These are phyloP conservation scores for Pedionomus torquatus DNA, from an alignment of 2,113 vertebrate genomes.

Conservation along the genomic window DNA sequence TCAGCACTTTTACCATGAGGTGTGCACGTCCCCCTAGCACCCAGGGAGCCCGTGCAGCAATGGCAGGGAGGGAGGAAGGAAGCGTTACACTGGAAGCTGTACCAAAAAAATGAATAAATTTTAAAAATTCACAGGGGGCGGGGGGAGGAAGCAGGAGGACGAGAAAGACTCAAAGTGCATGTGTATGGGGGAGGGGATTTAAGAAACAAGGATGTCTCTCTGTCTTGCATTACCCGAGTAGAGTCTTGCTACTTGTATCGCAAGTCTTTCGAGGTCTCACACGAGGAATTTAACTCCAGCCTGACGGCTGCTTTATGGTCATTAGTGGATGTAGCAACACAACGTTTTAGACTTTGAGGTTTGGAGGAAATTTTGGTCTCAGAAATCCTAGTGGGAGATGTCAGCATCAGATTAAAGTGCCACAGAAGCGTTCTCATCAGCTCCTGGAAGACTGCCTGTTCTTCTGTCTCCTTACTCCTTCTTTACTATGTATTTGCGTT, in stretches of 20 bases:
- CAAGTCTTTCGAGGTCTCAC: not conserved
- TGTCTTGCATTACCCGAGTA: not conserved
- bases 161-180: not conserved
- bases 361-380: not conserved
- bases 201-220: not conserved
- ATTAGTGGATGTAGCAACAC: not conserved
- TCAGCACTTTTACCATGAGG: not conserved
- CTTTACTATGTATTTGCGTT: not conserved
- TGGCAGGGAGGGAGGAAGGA: not conserved
- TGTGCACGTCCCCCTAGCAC: not conserved
- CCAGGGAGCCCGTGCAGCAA: not conserved
- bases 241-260: not conserved
- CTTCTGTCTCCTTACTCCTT: not conserved
- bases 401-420: not conserved
- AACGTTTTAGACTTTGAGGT: not conserved
- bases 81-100: not conserved
- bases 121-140: not conserved
- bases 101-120: not conserved
- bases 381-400: conserved; percentile 16
- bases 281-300: not conserved
- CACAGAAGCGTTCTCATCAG: not conserved
- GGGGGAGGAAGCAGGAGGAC: too few relatives aligned
- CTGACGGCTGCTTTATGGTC: not conserved
- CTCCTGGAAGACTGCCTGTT: not conserved
- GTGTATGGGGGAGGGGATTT: not conserved